These are phyloP conservation scores for Microchrysa polita DNA, from an alignment of 2,888 invertebrate genomes.

Conservation along the genomic window DNA sequence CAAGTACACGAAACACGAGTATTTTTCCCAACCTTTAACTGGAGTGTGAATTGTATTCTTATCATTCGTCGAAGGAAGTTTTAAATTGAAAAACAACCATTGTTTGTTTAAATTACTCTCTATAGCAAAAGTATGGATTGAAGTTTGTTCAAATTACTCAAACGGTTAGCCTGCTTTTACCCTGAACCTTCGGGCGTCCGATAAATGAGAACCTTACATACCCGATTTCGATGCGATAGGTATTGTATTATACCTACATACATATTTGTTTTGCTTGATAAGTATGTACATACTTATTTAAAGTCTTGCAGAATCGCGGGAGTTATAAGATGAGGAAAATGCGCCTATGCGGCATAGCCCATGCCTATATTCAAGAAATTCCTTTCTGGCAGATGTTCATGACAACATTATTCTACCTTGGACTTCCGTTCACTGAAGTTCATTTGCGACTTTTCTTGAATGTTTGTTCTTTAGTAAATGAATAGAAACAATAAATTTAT, in stretches of 20 bases:
- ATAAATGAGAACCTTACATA: conserved; percentile 13
- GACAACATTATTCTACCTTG: conserved; percentile 28
- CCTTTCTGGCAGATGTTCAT: conserved; percentile 38
- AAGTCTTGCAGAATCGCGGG: no score
- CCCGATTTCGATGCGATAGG: no score
- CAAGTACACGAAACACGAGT: no score
- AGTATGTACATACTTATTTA: no score
- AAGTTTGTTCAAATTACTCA: conserved; percentile 3
- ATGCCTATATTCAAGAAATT: conserved; percentile 6
- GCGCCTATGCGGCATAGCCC: no score
- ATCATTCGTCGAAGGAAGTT: conserved; percentile 36
- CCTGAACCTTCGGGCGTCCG: background rate
- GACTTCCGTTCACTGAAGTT: conserved; percentile 30
- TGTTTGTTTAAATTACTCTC: conserved; percentile 41
- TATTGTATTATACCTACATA: no score
- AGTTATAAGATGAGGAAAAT: no score
- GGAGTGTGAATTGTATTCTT: conserved; percentile 6
- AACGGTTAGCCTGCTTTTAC: background rate
- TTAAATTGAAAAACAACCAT: conserved; percentile 42
- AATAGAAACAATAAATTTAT: no score
- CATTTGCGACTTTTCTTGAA: background rate
- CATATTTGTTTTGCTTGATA: no score
- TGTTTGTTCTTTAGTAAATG: background rate
- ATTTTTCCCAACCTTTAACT: background rate
- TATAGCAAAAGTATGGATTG: conserved; percentile 18